phyloP scores from a whole-genome alignment of 1,140 invertebrate species.

The Ectropis grisescens region DNA sequence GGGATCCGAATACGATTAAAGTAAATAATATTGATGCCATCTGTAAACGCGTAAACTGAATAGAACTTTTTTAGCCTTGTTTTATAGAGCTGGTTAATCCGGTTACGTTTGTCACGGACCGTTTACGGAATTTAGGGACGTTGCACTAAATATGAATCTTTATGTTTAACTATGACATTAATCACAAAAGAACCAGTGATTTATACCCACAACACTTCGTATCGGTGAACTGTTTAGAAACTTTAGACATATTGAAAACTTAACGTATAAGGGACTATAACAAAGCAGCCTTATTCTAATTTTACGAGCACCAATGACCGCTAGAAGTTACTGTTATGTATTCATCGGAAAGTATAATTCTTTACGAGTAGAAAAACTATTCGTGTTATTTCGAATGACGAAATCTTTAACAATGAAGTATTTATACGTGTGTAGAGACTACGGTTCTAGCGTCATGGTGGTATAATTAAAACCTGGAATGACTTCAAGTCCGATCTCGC shows the following conservation, averaged over 20 bases:
- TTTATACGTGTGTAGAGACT: too few relatives aligned
- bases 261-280: constrained; percentile 22
- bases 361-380: too few relatives aligned
- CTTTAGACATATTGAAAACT: not conserved
- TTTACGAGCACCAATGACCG: constrained; percentile 37
- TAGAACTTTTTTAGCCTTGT: constrained; percentile 28
- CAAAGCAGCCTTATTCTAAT: constrained; percentile 40
- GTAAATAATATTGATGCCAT: too few relatives aligned
- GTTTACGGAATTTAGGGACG: constrained; percentile 23
- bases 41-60: too few relatives aligned
- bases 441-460: too few relatives aligned
- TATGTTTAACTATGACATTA: constrained; percentile 62
- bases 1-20: too few relatives aligned
- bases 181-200: constrained; percentile 62
- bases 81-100: constrained; percentile 58
- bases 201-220: constrained; percentile 40
- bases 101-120: constrained; percentile 50
- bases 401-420: too few relatives aligned
- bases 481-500: constrained; percentile 34
- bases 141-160: constrained; percentile 64
- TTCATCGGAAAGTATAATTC: too few relatives aligned
- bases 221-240: constrained; percentile 32
- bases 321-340: too few relatives aligned
- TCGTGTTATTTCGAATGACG: too few relatives aligned
- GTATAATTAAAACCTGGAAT: constrained; percentile 27